These are phyloP conservation scores for Microcebus griseorufus DNA, from an alignment of 2,113 vertebrate genomes.

Conservation along the genomic window DNA sequence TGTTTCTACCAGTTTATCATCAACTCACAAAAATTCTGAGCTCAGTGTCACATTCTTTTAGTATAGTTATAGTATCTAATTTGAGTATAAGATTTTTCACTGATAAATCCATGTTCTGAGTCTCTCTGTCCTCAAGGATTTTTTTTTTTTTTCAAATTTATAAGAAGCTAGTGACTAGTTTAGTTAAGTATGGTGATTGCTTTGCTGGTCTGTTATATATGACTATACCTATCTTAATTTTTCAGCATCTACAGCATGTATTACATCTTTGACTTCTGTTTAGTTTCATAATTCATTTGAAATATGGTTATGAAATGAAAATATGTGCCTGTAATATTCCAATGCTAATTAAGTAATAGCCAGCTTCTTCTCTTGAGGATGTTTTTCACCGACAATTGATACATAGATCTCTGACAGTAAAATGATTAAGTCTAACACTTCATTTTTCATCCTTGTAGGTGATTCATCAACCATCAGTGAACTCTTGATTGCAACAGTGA, in stretches of 20 bases:
- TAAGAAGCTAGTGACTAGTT: neutral
- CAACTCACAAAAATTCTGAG: neutral
- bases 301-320: slow-evolving; percentile 74
- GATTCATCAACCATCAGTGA: slow-evolving; percentile 37
- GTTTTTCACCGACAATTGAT: slow-evolving; percentile 53
- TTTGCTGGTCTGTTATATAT: slow-evolving; percentile 31
- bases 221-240: slow-evolving; percentile 57
- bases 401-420: slow-evolving; percentile 61
- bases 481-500: neutral
- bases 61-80: neutral
- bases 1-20: neutral
- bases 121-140: neutral
- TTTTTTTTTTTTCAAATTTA: neutral
- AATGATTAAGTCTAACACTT: slow-evolving; percentile 54
- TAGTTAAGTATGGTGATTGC: neutral
- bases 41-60: neutral
- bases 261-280: slow-evolving; percentile 62
- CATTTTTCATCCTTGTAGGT: slow-evolving; percentile 8
- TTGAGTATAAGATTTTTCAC: neutral
- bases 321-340: slow-evolving; percentile 42
- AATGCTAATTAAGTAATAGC: slow-evolving; percentile 72
- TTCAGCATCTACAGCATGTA: neutral
- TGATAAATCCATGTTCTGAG: neutral
- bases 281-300: slow-evolving; percentile 72
- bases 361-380: slow-evolving; percentile 19